These are phyloP conservation scores for Lagria hirta DNA, from an alignment of 2,888 invertebrate genomes.

Conservation along the genomic window DNA sequence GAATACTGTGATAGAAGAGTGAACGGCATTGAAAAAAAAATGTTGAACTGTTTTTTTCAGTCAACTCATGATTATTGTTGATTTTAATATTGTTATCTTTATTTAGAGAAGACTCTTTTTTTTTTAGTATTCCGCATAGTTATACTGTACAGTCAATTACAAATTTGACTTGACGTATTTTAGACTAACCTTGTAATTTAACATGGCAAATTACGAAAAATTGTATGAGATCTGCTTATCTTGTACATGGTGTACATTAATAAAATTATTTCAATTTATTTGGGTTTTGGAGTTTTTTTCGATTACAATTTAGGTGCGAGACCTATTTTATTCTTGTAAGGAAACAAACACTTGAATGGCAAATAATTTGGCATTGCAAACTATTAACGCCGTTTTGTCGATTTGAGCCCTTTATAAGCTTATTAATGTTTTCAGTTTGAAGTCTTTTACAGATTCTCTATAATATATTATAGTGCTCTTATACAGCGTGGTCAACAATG, in stretches of 20 bases:
- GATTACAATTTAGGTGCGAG: not conserved
- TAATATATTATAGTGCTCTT: too few species aligned
- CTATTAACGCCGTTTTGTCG: too few species aligned
- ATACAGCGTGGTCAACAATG: too few species aligned
- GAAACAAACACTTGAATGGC: too few species aligned
- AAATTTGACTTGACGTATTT: conserved; percentile 34
- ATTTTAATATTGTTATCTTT: conserved; percentile 43
- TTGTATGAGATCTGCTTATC: conserved; percentile 42
- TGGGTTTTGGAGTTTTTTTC: not conserved
- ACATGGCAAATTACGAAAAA: conserved; percentile 29
- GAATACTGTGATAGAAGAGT: conserved; percentile 40
- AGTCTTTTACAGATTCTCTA: too few species aligned
- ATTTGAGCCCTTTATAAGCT: too few species aligned
- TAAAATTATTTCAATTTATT: conserved; percentile 35
- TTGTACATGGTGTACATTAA: conserved; percentile 42
- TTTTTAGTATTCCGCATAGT: conserved; percentile 38
- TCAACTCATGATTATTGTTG: conserved; percentile 42
- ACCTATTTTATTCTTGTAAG: too few species aligned
- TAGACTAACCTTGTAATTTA: conserved; percentile 37
- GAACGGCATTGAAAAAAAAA: conserved; percentile 31
- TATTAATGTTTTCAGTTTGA: too few species aligned
- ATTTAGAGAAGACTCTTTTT: conserved; percentile 33
- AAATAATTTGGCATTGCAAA: too few species aligned
- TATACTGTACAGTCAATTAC: conserved; percentile 44
- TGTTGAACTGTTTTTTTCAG: conserved; percentile 38